phyloP scores from a whole-genome alignment of 2,113 vertebrate genomes.

The Poecile atricapillus region DNA sequence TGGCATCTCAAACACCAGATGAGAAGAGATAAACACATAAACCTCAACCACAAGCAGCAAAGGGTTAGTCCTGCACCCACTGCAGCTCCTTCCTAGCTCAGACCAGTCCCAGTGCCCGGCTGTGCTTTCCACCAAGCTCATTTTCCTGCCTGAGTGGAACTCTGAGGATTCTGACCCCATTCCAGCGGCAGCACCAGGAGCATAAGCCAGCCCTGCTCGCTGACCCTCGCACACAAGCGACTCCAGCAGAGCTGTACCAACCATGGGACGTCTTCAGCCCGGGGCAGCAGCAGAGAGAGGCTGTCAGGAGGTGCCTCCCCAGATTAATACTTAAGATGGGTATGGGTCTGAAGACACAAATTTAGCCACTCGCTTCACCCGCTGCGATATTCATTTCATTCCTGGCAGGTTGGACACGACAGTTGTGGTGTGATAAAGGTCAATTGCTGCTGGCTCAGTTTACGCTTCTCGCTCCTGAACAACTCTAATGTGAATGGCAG shows the following conservation, averaged over 20 bases:
- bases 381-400: constrained; percentile 70
- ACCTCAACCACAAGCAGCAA: neutral
- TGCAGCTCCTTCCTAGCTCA: neutral
- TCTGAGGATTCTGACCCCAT: neutral
- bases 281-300: constrained; percentile 64
- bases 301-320: constrained; percentile 32
- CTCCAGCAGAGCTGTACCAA: constrained; percentile 67
- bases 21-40: neutral
- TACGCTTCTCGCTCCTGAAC: neutral
- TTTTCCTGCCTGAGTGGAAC: neutral
- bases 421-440: constrained; percentile 35
- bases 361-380: constrained; percentile 78
- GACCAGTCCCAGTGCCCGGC: rapidly evolving
- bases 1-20: neutral
- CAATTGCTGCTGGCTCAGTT: neutral
- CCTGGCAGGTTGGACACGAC: constrained; percentile 38
- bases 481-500: rapidly evolving
- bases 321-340: constrained; percentile 74
- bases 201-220: neutral
- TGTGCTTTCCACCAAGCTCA: neutral
- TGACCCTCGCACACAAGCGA: neutral
- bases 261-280: constrained; percentile 73
- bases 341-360: constrained; percentile 76
- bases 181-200: rapidly evolving
- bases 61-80: neutral